phyloP scores from a whole-genome alignment of 2,888 invertebrate genomes.

The Melieria crassipennis region DNA sequence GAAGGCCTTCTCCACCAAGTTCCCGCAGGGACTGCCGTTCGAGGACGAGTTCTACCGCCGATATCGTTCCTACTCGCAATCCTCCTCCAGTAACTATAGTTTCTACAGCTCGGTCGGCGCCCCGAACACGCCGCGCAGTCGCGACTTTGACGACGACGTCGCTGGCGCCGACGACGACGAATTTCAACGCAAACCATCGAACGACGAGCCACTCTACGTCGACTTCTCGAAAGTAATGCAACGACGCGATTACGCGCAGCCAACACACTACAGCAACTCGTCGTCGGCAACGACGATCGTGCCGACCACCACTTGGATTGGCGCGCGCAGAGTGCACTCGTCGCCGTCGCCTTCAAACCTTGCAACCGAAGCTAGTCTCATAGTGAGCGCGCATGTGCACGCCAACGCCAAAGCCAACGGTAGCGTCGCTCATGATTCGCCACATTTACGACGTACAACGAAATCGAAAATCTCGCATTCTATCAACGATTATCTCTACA shows the following conservation, averaged over 20 bases:
- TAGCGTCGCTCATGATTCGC: conserved; percentile 33
- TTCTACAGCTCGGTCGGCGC: conserved; percentile 61
- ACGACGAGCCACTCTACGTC: conserved; percentile 65
- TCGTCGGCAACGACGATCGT: conserved; percentile 25
- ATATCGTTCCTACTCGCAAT: conserved; percentile 62
- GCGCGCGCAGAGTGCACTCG: conserved; percentile 38
- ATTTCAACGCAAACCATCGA: conserved; percentile 64
- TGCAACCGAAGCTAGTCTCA: conserved; percentile 37
- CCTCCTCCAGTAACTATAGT: conserved; percentile 65
- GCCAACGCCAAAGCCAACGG: conserved; percentile 17
- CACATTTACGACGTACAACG: conserved; percentile 37
- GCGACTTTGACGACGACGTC: conserved; percentile 40
- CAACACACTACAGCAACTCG: conserved; percentile 37
- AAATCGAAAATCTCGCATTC: conserved; percentile 52
- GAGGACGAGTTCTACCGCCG: conserved; percentile 64
- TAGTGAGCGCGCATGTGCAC: conserved; percentile 14
- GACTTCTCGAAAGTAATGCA: conserved; percentile 65
- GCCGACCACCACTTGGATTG: conserved; percentile 50
- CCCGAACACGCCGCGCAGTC: conserved; percentile 44
- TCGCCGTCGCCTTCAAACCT: conserved; percentile 22
- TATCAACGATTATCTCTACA: conserved; percentile 59
- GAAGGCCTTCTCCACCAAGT: conserved; percentile 64
- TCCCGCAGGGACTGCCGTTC: conserved; percentile 64
- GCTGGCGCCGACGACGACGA: conserved; percentile 55
- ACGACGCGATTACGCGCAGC: conserved; percentile 37